Evolutionary conservation across 53 echinoderm and acorn worm genomes (phyloP).

Genomic region (Echinometra lucunter): DNA sequence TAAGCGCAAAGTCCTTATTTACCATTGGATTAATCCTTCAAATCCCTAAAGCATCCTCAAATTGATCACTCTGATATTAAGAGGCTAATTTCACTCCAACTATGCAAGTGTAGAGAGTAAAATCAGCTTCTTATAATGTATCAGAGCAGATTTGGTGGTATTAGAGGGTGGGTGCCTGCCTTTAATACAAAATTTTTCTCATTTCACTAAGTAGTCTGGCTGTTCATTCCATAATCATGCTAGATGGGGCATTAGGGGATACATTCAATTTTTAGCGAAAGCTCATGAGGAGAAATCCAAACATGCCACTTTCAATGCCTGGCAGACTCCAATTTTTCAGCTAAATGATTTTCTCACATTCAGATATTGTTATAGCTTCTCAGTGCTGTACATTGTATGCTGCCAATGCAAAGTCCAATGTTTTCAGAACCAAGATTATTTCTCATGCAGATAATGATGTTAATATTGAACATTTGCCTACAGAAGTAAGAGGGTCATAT

Average conservation of each 20-base stretch:
- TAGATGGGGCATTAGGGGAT: not conserved
- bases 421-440: no score
- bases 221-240: not conserved
- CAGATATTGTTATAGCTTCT: no score
- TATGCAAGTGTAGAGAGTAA: not conserved
- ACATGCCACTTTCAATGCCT: not conserved
- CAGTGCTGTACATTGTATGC: no score
- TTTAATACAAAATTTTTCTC: not conserved
- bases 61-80: not conserved
- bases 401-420: no score
- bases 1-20: not conserved
- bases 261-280: not conserved
- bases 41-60: conserved; percentile 27
- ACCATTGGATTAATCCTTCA: not conserved
- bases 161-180: not conserved
- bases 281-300: not conserved
- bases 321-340: not conserved
- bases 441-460: no score
- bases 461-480: no score
- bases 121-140: not conserved
- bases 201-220: conserved; percentile 5
- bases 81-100: not conserved
- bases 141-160: not conserved
- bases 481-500: no score
- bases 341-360: no score